Evolutionary conservation across 1,140 invertebrate genomes (phyloP), one percentile per base, ranked within the genome.

Genomic region (Delia radicum): DNA sequence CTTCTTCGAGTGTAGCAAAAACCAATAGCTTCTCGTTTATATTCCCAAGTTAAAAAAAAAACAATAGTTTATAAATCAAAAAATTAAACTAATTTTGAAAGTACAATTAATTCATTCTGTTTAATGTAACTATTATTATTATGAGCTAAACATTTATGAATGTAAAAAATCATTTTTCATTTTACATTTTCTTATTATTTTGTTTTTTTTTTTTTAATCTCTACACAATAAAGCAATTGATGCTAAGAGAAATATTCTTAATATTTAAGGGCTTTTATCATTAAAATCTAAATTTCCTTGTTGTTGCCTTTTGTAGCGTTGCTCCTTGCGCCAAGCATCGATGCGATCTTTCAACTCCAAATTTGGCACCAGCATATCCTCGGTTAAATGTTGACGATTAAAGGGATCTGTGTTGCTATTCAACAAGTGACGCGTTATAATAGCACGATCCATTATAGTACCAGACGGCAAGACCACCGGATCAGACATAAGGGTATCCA

Each of bases 391-490:
- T 86, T 98, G 96, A 61, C 98, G 89, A 86, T 97, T 99, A 87
- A 99, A 99, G 2, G 98, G 98, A 91, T 99, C 97, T 1, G 96
- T 98, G 79, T 92, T 93, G 79, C 96, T 98, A 86, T 98, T 98
- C 65, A 99, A 90, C 81, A 99, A 90, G 89, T 99, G 97, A 74
- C 95, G 90, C 78, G 95, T 91, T 72, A 99, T 99, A 76, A 98
- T 94, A 28, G 96, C 91, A 65, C 96, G 90, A 87, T 99, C 97
- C 96, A 99, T 98, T 2, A 98, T 87, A 80, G 95, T 95, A 75
- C 97, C 97, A 74, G 96, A 96, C 10, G 97, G 97, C 76, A 99
- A 88, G 75, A 93, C 89, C 0, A 99, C 97, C 2, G 98, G 98
- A 87, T 99, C 96, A 1, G 93, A 93, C 97, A 99, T 99, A 21